Base-by-base conservation (phyloP, 2,888 invertebrate species). In the Netelia virgata region DNA sequence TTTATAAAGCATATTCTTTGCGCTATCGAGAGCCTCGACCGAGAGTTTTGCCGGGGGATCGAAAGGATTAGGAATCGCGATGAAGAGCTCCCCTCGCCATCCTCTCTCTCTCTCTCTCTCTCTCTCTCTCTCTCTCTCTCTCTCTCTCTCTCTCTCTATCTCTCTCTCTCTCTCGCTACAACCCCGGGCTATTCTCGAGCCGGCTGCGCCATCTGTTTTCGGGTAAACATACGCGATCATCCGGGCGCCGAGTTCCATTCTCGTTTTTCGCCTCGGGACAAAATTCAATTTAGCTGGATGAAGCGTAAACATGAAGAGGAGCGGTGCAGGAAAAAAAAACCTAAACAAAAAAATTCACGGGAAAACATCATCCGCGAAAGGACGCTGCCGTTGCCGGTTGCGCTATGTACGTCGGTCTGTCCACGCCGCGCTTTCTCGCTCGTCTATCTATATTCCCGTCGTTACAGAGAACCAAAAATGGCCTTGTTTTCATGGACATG, bases 231-330 rank as follows among this genome's bases (percentile, higher is more conserved):
- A 89, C 90, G 88, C 88, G 88, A 89, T 88, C 88, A 85, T 85
- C 84, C 84, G 75, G 81, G 78, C 69, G 63, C 72, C 87, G 88
- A 88, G 90, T 90, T 89, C 88, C 89, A 90, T 90, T 89, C 89
- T 87, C 89, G 88, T 89, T 90, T 86, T 88, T 90, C 88, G 91
- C 92, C 92, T 79, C 89, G 82, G 91, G 92, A 91, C 89, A 89
- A 91, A 90, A 92, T 92, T 92, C 90, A 91, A 91, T 92, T 91
- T 91, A 90, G 88, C 89, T 89, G 91, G 90, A 91, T 90, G 90
- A 90, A 92, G 90, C 92, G 91, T 91, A 91, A 91, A 91, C 91
- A 91, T 88, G 73, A 72, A 85, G 84, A 73, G 80, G 55, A 53
- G 53, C 20, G 28, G 16, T 28, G 20, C 61, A 61, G 18, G 74